phyloP scores from a whole-genome alignment of 2,888 invertebrate genomes.

The Oligia fasciuncula region DNA sequence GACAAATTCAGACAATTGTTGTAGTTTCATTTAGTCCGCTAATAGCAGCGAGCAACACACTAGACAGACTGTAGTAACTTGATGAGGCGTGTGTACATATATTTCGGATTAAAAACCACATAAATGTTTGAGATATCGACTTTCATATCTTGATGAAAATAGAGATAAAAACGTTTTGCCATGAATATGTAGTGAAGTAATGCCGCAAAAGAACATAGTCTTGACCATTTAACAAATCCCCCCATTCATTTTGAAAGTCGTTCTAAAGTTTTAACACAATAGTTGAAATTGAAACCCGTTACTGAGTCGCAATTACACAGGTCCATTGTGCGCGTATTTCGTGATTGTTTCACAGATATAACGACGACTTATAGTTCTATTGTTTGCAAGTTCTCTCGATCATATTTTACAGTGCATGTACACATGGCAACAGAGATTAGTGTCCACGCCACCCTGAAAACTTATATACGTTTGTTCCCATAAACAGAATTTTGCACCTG shows the following conservation, averaged over 20 bases:
- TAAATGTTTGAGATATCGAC: too few relatives aligned
- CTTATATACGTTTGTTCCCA: not conserved
- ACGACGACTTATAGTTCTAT: conserved; percentile 68
- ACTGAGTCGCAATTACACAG: conserved; percentile 52
- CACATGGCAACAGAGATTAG: not conserved
- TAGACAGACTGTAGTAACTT: too few relatives aligned
- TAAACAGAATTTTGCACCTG: not conserved
- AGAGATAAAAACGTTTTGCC: not conserved
- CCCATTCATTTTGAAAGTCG: not conserved
- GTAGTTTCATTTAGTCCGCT: too few relatives aligned
- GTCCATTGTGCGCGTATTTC: conserved; percentile 50
- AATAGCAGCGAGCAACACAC: too few relatives aligned
- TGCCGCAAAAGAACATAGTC: not conserved
- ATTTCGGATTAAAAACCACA: too few relatives aligned
- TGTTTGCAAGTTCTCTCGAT: conserved; percentile 67
- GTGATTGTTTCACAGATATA: conserved; percentile 65
- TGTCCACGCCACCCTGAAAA: not conserved
- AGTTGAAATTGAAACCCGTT: conserved; percentile 37
- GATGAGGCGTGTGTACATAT: too few relatives aligned
- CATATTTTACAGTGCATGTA: conserved; percentile 65
- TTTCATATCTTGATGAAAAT: not conserved
- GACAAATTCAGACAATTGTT: too few relatives aligned
- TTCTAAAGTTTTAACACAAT: conserved; percentile 35
- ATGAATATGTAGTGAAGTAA: not conserved
- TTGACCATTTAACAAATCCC: conserved; percentile 7